phyloP scores from a whole-genome alignment of 2,888 invertebrate genomes.

The Dryobotodes eremita region DNA sequence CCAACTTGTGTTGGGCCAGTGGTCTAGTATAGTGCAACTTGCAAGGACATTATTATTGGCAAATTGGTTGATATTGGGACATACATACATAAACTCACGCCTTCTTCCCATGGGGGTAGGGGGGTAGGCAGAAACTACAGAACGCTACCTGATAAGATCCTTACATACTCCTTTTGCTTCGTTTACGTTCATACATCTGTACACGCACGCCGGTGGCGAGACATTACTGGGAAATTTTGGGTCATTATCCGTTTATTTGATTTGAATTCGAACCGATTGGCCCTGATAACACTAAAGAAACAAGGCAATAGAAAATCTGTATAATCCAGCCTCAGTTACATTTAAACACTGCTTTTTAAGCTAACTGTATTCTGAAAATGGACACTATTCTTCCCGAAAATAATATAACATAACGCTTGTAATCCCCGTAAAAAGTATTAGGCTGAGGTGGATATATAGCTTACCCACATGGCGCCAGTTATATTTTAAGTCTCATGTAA shows the following conservation, averaged over 20 bases:
- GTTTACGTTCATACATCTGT: too few relatives aligned
- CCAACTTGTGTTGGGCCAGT: slow-evolving; percentile 51
- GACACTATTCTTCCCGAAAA: neutral
- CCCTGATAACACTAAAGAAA: neutral
- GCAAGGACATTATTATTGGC: slow-evolving; percentile 13
- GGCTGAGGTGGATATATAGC: neutral
- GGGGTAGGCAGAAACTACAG: too few relatives aligned
- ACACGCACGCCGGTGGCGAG: too few relatives aligned
- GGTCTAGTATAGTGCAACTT: slow-evolving; percentile 25
- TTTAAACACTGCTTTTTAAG: too few relatives aligned
- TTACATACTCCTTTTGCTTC: too few relatives aligned
- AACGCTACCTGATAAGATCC: too few relatives aligned
- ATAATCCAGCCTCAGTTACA: neutral
- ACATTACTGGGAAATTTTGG: too few relatives aligned
- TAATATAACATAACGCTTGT: neutral
- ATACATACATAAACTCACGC: too few relatives aligned
- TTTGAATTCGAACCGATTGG: neutral
- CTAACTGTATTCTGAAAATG: too few relatives aligned
- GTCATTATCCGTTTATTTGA: neutral
- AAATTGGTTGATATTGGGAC: slow-evolving; percentile 11
- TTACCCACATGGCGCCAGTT: neutral
- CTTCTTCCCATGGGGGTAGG: too few relatives aligned
- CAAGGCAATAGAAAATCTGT: neutral
- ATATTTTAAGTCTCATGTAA: neutral
- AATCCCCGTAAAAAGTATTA: neutral